Conservation (phyloP, 2,888 invertebrate genomes). For the Adineta ricciae region DNA sequence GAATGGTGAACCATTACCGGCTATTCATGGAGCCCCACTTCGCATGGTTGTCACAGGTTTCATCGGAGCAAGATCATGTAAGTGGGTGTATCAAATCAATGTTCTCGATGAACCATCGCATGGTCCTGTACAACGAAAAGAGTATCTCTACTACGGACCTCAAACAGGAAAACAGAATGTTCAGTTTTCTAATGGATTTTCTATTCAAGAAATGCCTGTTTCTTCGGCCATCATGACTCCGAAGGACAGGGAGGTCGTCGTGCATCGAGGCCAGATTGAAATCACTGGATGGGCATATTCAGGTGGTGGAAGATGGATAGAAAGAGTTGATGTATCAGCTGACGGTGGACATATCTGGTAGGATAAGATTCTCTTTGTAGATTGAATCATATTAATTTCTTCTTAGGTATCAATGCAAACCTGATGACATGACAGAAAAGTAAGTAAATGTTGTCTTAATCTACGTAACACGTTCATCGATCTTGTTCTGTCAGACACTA, state of each 20-base stretch:
- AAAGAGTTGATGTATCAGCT: constrained; percentile 76
- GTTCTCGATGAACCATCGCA: neutral
- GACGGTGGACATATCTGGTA: constrained; percentile 77
- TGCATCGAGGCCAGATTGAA: constrained; percentile 40
- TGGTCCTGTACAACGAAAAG: neutral
- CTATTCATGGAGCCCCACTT: constrained; percentile 84
- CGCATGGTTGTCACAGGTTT: constrained; percentile 81
- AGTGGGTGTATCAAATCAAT: constrained; percentile 63
- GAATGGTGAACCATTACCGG: constrained; percentile 57
- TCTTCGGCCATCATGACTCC: constrained; percentile 84
- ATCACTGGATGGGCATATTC: constrained; percentile 59
- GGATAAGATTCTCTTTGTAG: constrained; percentile 50
- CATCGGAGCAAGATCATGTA: constrained; percentile 85
- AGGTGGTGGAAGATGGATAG: constrained; percentile 75
- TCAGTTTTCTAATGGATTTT: constrained; percentile 58
- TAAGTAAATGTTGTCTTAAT: neutral
- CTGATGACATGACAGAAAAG: neutral
- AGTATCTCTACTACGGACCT: neutral
- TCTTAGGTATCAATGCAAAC: neutral
- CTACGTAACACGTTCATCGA: no score
- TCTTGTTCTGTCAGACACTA: no score
- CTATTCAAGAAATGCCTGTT: constrained; percentile 86
- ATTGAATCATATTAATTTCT: neutral
- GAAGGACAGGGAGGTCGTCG: constrained; percentile 50
- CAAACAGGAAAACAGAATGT: neutral